Evolutionary conservation across 1,140 invertebrate species (phyloP).

Genomic region (Anoplophora glabripennis): DNA sequence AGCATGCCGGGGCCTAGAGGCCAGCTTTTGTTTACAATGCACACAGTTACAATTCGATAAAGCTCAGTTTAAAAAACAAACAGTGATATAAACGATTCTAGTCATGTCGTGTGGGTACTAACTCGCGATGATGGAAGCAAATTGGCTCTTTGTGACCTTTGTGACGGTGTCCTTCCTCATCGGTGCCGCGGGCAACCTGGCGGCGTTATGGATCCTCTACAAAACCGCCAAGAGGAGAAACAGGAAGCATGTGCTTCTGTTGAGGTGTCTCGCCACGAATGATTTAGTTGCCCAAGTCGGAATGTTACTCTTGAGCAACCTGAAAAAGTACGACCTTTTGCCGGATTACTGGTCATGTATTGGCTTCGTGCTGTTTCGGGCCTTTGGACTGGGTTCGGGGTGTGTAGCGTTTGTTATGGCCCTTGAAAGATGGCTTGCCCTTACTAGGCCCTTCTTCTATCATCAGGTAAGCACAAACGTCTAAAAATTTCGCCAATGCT

Average conservation of each 20-base stretch:
- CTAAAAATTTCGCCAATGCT: too few species aligned
- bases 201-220: slow-evolving; percentile 60
- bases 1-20: slow-evolving; percentile 1
- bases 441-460: slow-evolving; percentile 83
- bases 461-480: slow-evolving; percentile 66
- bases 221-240: slow-evolving; percentile 63
- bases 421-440: slow-evolving; percentile 77
- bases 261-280: slow-evolving; percentile 74
- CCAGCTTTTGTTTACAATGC: neutral
- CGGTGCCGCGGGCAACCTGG: slow-evolving; percentile 59
- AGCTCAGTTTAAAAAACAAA: too few species aligned
- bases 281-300: slow-evolving; percentile 74
- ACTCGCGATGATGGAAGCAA: too few species aligned
- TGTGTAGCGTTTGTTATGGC: slow-evolving; percentile 86
- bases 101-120: too few species aligned
- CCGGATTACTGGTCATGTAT: slow-evolving; percentile 61
- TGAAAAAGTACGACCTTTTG: slow-evolving; percentile 60
- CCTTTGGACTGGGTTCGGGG: slow-evolving; percentile 81
- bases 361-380: slow-evolving; percentile 68
- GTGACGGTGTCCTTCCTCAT: slow-evolving; percentile 48
- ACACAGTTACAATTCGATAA: too few species aligned
- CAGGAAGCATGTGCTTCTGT: slow-evolving; percentile 74
- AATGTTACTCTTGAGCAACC: slow-evolving; percentile 56
- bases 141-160: too few species aligned
- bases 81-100: too few species aligned